phyloP scores from a whole-genome alignment of 2,113 vertebrate genomes.

The Rhinoptilus africanus region DNA sequence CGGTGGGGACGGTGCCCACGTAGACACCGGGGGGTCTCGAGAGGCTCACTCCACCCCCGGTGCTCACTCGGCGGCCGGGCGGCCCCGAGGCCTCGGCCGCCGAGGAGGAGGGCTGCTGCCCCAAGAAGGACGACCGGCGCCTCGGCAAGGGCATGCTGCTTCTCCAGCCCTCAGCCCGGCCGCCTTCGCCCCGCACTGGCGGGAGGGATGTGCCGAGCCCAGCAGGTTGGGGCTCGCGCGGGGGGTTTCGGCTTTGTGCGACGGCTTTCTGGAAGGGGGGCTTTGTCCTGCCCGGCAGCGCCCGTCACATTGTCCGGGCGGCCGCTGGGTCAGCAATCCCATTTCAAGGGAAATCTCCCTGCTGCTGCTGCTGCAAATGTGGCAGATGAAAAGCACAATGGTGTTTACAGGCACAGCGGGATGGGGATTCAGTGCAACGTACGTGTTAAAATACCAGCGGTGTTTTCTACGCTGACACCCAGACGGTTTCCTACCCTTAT shows the following conservation, averaged over 20 bases:
- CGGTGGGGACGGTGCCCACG: constrained; percentile 74
- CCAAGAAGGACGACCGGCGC: constrained; percentile 83
- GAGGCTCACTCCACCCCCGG: constrained; percentile 23
- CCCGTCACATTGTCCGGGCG: constrained; percentile 53
- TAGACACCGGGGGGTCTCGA: constrained; percentile 75
- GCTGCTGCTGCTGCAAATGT: constrained; percentile 69
- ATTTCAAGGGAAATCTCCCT: constrained; percentile 74
- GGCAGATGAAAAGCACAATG: constrained; percentile 61
- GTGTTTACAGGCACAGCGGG: constrained; percentile 23
- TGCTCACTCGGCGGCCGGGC: constrained; percentile 58
- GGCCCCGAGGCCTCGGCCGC: constrained; percentile 67
- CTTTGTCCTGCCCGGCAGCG: constrained; percentile 67
- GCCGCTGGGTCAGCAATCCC: constrained; percentile 75
- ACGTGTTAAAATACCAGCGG: constrained; percentile 24
- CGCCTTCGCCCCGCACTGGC: neutral
- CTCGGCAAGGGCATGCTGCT: constrained; percentile 84
- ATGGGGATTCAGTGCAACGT: constrained; percentile 1
- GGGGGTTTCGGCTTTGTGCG: constrained; percentile 72
- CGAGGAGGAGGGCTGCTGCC: constrained; percentile 67
- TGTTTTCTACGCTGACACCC: neutral
- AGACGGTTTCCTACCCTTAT: neutral
- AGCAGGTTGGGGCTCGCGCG: neutral
- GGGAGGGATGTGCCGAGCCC: constrained; percentile 67
- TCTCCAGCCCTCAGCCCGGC: constrained; percentile 28
- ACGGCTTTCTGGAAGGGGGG: constrained; percentile 79